A percentile compares a stretch with the other conserved stretches of the same genome.
phyloP scores from a whole-genome alignment of 2,888 invertebrate genomes.

The Lycaena phlaeas region DNA sequence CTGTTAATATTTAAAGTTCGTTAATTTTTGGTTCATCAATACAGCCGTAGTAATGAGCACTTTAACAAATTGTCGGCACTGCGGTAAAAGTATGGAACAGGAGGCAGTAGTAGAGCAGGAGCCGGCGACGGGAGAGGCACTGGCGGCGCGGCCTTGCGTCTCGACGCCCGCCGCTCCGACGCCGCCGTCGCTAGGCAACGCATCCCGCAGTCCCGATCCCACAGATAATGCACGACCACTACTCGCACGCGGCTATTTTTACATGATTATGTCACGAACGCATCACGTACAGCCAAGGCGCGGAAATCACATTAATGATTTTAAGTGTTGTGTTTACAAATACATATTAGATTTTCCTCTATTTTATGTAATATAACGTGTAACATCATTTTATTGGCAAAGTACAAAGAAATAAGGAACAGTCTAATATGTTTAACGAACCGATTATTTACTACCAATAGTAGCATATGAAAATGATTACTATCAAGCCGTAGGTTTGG shows the following conservation, averaged over 20 bases:
- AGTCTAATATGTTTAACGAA: too few species aligned
- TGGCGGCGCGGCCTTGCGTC: slow-evolving; percentile 56
- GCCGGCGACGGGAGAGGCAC: slow-evolving; percentile 40
- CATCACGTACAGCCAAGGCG: background rate
- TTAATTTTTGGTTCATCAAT: too few species aligned
- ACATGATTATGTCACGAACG: background rate
- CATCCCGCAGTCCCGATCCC: slow-evolving; percentile 16
- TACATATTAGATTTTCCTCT: too few species aligned
- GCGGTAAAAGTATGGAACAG: slow-evolving; percentile 4
- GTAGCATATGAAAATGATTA: too few species aligned
- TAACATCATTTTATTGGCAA: too few species aligned
- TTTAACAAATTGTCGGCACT: background rate
- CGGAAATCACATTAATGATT: too few species aligned
- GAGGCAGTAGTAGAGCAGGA: slow-evolving; percentile 11
- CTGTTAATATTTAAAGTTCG: background rate
- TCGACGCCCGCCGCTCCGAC: slow-evolving; percentile 54
- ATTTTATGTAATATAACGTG: too few species aligned
- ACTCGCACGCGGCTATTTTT: slow-evolving; percentile 1
- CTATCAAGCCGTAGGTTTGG: too few species aligned
- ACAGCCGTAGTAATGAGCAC: too few species aligned
- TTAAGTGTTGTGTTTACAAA: too few species aligned
- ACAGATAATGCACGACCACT: slow-evolving; percentile 6
- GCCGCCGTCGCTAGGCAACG: slow-evolving; percentile 60
- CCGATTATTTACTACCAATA: too few species aligned
- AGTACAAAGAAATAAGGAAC: too few species aligned